phyloP scores from a whole-genome alignment of 2,888 invertebrate genomes.

The Cheilosia vulpina region DNA sequence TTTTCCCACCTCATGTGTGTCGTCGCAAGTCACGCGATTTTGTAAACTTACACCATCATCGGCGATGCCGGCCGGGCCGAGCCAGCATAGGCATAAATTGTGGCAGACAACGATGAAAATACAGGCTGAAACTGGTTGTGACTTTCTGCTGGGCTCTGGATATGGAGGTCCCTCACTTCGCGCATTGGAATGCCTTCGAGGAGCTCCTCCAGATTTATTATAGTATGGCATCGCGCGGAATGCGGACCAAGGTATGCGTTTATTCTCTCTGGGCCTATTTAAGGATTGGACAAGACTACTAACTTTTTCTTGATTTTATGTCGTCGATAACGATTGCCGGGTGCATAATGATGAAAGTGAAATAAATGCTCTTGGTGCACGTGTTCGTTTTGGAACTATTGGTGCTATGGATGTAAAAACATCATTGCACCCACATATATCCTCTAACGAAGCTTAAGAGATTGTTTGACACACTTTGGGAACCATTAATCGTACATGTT shows the following conservation, averaged over 20 bases:
- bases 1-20: conserved; percentile 37
- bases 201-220: conserved; percentile 59
- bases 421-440: conserved; percentile 19
- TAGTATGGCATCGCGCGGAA: conserved; percentile 38
- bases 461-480: conserved; percentile 34
- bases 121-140: conserved; percentile 51
- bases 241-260: conserved; percentile 34
- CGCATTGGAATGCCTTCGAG: conserved; percentile 19
- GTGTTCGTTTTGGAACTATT: conserved; percentile 5
- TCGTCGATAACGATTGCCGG: conserved; percentile 34
- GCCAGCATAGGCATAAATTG: conserved; percentile 12
- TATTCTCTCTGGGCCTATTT: conserved; percentile 41
- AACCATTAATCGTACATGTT: conserved; percentile 9
- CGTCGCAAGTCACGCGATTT: conserved; percentile 62
- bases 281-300: conserved; percentile 47
- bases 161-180: not conserved
- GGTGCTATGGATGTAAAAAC: not conserved
- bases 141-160: conserved; percentile 16
- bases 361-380: conserved; percentile 40
- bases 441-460: conserved; percentile 1
- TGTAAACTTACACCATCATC: conserved; percentile 42
- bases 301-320: conserved; percentile 37
- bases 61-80: not conserved
- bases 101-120: conserved; percentile 38
- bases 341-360: conserved; percentile 56